phyloP scores from a whole-genome alignment of 2,888 invertebrate genomes.

The Idaea dimidiata region DNA sequence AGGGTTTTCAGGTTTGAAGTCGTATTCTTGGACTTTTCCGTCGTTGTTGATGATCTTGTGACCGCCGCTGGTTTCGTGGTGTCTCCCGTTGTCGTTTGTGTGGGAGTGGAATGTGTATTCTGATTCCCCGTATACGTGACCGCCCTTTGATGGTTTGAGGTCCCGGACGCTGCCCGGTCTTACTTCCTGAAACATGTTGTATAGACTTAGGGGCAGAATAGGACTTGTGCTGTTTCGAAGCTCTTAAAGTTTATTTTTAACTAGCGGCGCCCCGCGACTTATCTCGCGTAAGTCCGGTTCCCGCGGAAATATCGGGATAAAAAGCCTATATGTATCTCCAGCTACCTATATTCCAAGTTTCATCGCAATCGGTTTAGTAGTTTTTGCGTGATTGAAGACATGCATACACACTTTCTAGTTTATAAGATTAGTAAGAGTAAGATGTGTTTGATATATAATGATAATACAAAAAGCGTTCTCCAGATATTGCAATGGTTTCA shows the following conservation, averaged over 20 bases:
- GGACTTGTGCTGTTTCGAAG: neutral
- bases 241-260: slow-evolving; percentile 2
- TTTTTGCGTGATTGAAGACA: no score
- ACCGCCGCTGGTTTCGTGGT: slow-evolving; percentile 79
- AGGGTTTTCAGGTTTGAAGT: slow-evolving; percentile 37
- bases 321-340: no score
- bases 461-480: neutral
- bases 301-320: no score
- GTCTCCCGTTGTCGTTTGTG: slow-evolving; percentile 81
- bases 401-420: no score
- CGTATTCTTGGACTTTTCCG: slow-evolving; percentile 83
- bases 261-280: no score
- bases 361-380: no score
- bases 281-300: no score
- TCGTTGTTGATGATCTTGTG: slow-evolving; percentile 86
- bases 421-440: no score
- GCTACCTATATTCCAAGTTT: no score
- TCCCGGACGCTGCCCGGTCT: slow-evolving; percentile 35
- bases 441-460: no score
- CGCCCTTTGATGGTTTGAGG: slow-evolving; percentile 45
- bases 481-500: neutral
- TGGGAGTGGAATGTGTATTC: slow-evolving; percentile 82
- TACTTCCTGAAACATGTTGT: slow-evolving; percentile 29
- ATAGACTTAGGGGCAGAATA: neutral
- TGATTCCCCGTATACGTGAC: slow-evolving; percentile 79